phyloP scores from a whole-genome alignment of 2,888 invertebrate genomes.

The Pardosa pseudoannulata region DNA sequence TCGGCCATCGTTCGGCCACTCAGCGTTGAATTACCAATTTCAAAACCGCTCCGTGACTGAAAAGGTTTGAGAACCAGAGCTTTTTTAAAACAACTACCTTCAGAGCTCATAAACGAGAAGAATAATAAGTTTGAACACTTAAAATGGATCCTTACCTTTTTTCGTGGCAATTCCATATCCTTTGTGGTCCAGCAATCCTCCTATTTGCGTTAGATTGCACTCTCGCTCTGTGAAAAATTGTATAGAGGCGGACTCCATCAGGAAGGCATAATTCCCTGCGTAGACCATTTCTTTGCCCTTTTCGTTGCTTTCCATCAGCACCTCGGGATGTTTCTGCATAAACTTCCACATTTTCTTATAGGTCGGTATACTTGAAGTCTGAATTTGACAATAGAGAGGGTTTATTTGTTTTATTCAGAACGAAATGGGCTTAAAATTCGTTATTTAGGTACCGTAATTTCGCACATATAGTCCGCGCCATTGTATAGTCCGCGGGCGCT shows the following conservation, averaged over 20 bases:
- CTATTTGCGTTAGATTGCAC: slow-evolving; percentile 80
- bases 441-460: too few relatives aligned
- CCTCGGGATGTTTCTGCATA: slow-evolving; percentile 76
- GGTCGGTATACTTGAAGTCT: slow-evolving; percentile 79
- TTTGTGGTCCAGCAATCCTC: slow-evolving; percentile 79
- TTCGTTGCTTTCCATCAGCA: slow-evolving; percentile 79
- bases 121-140: too few relatives aligned
- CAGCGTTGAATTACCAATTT: too few relatives aligned
- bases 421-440: too few relatives aligned
- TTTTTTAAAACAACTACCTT: too few relatives aligned
- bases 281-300: slow-evolving; percentile 82
- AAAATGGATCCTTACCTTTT: slow-evolving; percentile 78
- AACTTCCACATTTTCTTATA: slow-evolving; percentile 79
- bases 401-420: too few relatives aligned
- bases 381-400: slow-evolving; percentile 20
- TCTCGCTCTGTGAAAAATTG: slow-evolving; percentile 79
- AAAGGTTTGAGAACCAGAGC: too few relatives aligned
- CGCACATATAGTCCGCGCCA: too few relatives aligned
- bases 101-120: too few relatives aligned
- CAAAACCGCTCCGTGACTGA: too few relatives aligned
- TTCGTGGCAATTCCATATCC: slow-evolving; percentile 96
- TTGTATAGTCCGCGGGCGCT: too few relatives aligned
- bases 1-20: too few relatives aligned
- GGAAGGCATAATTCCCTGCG: slow-evolving; percentile 79
- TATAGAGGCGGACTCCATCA: slow-evolving; percentile 80